Percentiles rank a stretch among this genome's conserved stretches.
Evolutionary conservation across 2,797 vertebrate species (phyloP).

Genomic region (Streptopelia turtur): DNA sequence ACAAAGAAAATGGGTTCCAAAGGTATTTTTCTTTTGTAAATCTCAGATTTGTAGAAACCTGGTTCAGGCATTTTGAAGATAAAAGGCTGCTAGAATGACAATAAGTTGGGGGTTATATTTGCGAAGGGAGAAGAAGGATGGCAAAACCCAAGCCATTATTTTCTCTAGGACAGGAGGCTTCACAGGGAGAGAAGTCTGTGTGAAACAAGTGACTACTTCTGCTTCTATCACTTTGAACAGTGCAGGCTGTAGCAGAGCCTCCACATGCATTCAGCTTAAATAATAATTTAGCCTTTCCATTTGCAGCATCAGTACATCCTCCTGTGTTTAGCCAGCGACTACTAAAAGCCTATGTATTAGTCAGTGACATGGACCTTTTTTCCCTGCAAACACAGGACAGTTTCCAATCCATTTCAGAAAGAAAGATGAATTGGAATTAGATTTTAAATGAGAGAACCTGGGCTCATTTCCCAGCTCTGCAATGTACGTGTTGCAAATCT

Average conservation of each 20-base stretch:
- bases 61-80: not conserved
- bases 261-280: not conserved
- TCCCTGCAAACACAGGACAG: not conserved
- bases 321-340: not conserved
- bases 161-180: not conserved
- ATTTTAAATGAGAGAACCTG: not conserved
- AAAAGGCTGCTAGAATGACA: not conserved
- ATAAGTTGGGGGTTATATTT: not conserved
- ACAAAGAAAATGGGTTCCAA: not conserved
- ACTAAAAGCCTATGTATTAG: not conserved
- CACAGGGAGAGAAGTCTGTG: not conserved
- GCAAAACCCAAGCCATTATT: not conserved
- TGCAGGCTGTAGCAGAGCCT: not conserved
- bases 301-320: not conserved
- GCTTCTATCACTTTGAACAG: not conserved
- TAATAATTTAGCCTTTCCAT: not conserved
- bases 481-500: not conserved
- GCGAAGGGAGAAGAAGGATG: not conserved
- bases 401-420: conserved; percentile 10
- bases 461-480: conserved; percentile 18
- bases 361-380: not conserved
- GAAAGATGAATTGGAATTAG: not conserved
- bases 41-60: not conserved
- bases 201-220: not conserved
- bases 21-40: not conserved